Evolutionary conservation across 1,140 invertebrate genomes (phyloP).

Genomic region (Propsilocerus akamusi): DNA sequence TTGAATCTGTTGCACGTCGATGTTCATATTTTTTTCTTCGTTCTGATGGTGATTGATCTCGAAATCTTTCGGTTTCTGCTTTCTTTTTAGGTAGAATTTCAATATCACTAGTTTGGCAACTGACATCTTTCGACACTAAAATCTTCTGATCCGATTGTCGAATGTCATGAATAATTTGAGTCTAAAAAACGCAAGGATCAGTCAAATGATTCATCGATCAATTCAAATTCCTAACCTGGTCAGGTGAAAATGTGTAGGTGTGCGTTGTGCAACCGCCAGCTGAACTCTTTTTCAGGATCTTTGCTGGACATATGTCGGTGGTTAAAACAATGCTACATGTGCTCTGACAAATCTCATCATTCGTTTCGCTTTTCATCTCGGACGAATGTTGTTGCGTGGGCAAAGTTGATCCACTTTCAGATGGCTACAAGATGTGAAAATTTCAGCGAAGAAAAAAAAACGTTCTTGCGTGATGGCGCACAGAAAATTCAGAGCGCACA

Average conservation of each 20-base stretch:
- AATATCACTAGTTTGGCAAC: conserved; percentile 20
- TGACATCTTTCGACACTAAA: conserved; percentile 16
- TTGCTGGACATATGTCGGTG: conserved; percentile 16
- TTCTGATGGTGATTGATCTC: conserved; percentile 4
- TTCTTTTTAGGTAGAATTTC: conserved; percentile 10
- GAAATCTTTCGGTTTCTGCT: conserved; percentile 9
- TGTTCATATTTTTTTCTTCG: conserved; percentile 12
- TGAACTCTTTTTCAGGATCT: conserved; percentile 10
- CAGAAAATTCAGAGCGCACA: too few relatives aligned
- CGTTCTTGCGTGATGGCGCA: neutral
- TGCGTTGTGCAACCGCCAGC: conserved; percentile 17
- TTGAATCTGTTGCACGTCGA: conserved; percentile 15
- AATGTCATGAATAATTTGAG: neutral
- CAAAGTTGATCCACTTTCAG: neutral
- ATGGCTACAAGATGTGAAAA: neutral
- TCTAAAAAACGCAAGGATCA: neutral
- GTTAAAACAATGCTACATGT: conserved; percentile 46
- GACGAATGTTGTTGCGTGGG: neutral
- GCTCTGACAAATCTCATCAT: conserved; percentile 30
- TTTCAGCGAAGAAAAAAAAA: neutral
- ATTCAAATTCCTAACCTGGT: conserved; percentile 11
- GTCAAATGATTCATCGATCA: neutral
- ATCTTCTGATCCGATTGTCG: conserved; percentile 3
- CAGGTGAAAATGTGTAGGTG: conserved; percentile 13
- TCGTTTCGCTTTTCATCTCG: neutral